Evolutionary conservation across 2,113 vertebrate genomes (phyloP), one percentile per base, ranked within the genome.

Genomic region (Periophthalmodon schlosseri): DNA sequence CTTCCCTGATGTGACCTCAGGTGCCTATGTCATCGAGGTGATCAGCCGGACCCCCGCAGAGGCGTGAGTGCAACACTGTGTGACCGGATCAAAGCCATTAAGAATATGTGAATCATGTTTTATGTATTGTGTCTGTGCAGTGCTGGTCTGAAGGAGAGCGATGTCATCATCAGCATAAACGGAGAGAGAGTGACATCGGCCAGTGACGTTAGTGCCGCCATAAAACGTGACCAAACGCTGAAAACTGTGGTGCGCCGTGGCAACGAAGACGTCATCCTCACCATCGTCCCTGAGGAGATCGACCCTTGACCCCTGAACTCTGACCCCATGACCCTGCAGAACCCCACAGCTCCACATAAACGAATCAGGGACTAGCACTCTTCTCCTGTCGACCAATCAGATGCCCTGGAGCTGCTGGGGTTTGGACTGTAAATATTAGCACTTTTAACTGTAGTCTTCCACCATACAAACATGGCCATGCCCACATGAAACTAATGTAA

Each of bases 111-210:
- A 46, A 10, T 46, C 11, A 14, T 47, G 10, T 47, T 44, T 33
- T 36, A 12, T 28, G 46, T 34, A 56, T 13, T 34, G 15, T 34
- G 15, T 16, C 15, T 34, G 1, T 6, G 49, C 92, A 99, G 98
- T 0, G 97, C 95, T 0, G 97, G 97, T 20, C 94, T 99, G 87
- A 93, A 95, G 91, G 96, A 98, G 84, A 94, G 94, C 0, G 98
- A 99, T 0, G 94, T 99, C 92, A 99, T 99, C 79, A 99, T 99
- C 88, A 98, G 95, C 93, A 99, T 99, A 90, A 98, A 98, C n/a
- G 95, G 96, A 58, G 93, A 98, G 84, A 91, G 80, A 0, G 94
- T 99, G 88, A 89, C 93, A 65, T 96, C 96, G 0, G 95, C 96
- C 89, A 96, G 87, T 34, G 97, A 99, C 10, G 97, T 99, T 86